Percentiles rank a stretch among this genome's conserved stretches.
Conservation (phyloP, 2,797 vertebrate species). For the Eutrigla gurnardus region DNA sequence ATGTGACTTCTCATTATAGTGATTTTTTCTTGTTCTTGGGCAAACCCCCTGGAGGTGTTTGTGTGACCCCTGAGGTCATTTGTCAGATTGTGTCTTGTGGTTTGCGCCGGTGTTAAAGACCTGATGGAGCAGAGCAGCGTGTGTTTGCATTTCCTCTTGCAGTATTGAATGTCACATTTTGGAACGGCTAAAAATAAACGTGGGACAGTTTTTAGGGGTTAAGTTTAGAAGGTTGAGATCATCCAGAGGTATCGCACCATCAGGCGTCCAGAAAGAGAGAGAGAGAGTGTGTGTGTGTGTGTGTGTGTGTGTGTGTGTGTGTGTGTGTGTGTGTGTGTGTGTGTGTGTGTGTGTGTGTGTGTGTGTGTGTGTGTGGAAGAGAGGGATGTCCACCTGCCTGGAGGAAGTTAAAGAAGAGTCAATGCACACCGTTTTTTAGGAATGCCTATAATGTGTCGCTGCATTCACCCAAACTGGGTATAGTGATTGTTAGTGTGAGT, state of each 20-base stretch:
- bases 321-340: too few relatives aligned
- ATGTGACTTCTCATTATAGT: slow-evolving; percentile 24
- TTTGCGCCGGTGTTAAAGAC: background rate
- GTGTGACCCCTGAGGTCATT: background rate
- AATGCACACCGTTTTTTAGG: too few relatives aligned
- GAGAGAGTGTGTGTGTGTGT: too few relatives aligned
- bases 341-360: too few relatives aligned
- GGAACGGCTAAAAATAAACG: background rate
- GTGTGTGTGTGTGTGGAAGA: too few relatives aligned
- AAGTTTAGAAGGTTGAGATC: too few relatives aligned
- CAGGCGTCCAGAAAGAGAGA: too few relatives aligned
- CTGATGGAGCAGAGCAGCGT: background rate
- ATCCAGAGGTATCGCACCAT: too few relatives aligned
- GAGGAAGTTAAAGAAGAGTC: too few relatives aligned
- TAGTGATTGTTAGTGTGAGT: background rate
- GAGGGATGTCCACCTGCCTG: too few relatives aligned
- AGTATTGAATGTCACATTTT: background rate
- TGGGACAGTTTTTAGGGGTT: background rate
- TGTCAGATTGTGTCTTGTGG: slow-evolving; percentile 8
- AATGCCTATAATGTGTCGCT: background rate
- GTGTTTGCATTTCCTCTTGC: background rate
- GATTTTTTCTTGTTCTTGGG: background rate
- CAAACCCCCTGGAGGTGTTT: slow-evolving; percentile 16
- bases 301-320: too few relatives aligned
- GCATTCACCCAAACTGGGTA: background rate